phyloP scores from a whole-genome alignment of 2,113 vertebrate species.

The Sinocyclocheilus grahami region DNA sequence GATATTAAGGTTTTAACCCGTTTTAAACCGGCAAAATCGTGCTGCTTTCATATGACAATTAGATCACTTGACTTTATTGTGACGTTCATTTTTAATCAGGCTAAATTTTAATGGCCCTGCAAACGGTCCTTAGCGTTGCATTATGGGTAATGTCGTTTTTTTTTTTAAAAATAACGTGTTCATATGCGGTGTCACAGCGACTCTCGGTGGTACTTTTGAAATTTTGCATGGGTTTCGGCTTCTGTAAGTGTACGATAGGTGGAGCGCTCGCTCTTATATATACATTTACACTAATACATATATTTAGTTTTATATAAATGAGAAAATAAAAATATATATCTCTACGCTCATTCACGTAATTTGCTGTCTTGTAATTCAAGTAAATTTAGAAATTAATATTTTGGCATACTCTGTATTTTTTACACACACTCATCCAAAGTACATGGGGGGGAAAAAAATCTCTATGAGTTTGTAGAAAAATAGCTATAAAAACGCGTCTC shows the following conservation, averaged over 20 bases:
- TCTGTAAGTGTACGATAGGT: background rate
- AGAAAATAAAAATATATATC: background rate
- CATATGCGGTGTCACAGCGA: slow-evolving; percentile 51
- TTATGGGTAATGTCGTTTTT: slow-evolving; percentile 51
- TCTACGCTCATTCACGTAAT: too few relatives aligned
- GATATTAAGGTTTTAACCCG: background rate
- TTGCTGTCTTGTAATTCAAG: too few relatives aligned
- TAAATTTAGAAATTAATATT: too few relatives aligned
- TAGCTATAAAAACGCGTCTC: background rate
- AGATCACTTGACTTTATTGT: background rate
- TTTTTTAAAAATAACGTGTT: background rate
- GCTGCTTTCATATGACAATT: background rate
- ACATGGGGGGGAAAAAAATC: too few relatives aligned
- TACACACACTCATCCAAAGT: too few relatives aligned
- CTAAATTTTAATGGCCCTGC: background rate
- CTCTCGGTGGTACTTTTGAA: slow-evolving; percentile 42
- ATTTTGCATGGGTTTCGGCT: slow-evolving; percentile 40
- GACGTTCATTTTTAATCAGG: slow-evolving; percentile 41
- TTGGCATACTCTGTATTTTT: too few relatives aligned
- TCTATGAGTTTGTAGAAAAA: background rate
- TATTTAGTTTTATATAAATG: background rate
- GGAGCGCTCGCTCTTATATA: background rate
- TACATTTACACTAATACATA: background rate
- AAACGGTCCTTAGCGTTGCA: slow-evolving; percentile 39
- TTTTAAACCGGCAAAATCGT: background rate